Evolutionary conservation across 2,888 invertebrate genomes (phyloP).

Genomic region (Seira sanloemensis): DNA sequence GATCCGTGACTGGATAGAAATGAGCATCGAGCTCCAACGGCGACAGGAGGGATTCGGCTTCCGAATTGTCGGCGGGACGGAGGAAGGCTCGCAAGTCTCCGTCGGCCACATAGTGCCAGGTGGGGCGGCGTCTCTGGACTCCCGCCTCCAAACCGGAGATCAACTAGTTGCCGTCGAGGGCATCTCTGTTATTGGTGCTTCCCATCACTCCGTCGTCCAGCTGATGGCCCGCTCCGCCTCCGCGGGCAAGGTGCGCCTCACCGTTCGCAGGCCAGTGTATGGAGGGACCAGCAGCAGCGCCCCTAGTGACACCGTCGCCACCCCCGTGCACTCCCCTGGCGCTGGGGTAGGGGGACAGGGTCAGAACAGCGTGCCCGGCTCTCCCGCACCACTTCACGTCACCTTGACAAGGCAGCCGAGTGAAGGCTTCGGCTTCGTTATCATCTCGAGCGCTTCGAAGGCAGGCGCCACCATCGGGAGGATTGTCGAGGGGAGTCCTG

Average conservation of each 20-base stretch:
- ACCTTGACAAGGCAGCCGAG: slow-evolving; percentile 92
- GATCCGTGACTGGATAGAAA: slow-evolving; percentile 79
- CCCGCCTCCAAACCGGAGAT: slow-evolving; percentile 92
- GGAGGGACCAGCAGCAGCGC: slow-evolving; percentile 37
- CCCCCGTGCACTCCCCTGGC: slow-evolving; percentile 66
- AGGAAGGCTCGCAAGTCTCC: slow-evolving; percentile 96
- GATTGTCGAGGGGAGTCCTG: slow-evolving; percentile 96
- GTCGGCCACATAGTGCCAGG: slow-evolving; percentile 98
- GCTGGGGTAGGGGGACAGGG: slow-evolving; percentile 25
- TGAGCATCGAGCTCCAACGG: slow-evolving; percentile 88
- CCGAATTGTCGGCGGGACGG: slow-evolving; percentile 97
- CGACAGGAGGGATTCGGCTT: slow-evolving; percentile 98
- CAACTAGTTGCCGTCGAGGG: slow-evolving; percentile 96
- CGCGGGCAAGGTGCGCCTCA: slow-evolving; percentile 89
- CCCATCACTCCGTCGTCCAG: slow-evolving; percentile 95
- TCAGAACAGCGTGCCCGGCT: not conserved
- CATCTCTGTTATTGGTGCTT: slow-evolving; percentile 87
- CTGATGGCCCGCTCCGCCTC: slow-evolving; percentile 92
- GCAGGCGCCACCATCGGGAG: slow-evolving; percentile 94
- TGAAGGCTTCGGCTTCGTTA: slow-evolving; percentile 99
- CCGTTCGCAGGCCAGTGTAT: slow-evolving; percentile 80
- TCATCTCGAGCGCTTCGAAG: slow-evolving; percentile 95
- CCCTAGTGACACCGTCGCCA: slow-evolving; percentile 41
- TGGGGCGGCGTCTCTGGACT: slow-evolving; percentile 95
- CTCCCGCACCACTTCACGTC: slow-evolving; percentile 91